Base-by-base conservation (phyloP, 1,140 invertebrate species). In the Rhagoletis pomonella region DNA sequence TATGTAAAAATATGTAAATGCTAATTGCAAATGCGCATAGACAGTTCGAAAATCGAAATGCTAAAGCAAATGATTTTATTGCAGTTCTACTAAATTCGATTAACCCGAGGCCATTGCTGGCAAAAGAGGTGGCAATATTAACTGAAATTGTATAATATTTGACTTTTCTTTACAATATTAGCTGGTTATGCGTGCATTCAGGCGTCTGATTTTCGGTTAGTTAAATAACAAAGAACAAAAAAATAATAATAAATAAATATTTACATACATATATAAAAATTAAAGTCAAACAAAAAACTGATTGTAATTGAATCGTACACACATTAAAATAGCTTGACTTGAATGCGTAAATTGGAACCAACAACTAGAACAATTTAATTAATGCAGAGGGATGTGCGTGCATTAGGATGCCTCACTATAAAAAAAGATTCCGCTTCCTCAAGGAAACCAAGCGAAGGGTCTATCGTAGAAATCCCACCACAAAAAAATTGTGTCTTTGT, bases 11-110 rank as follows among this genome's bases (percentile, higher is more conserved):
- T 44, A 14, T 69, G 39, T 73, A 73, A 47, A 47, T 73, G 42
- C 67, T 73, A 73, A 73, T 73, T 73, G 42, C 42, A 73, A 73
- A 73, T 73, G 42, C 39, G 39, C 44, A 73, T 44, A 44, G 67
- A 73, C 67, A 73, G 39, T 42, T 73, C 14, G 67, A 42, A 73
- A 73, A 73, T 73, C 67, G 67, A 44, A 73, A 73, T 73, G 67
- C 39, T 44, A 73, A 73, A 73, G 67, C 67, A 73, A 1, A 47
- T 73, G 67, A 73, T 73, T 73, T 73, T 73, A 73, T 73, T 73
- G 67, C 42, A 42, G 42, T 73, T n/a, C 67, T 39, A 73, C 39
- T 73, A 39, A 47, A 73, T 73, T 44, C 67, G 67, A 73, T 73
- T 73, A 73, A 44, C 67, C 67, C 67, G 67, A 73, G 67, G 67